Percentiles rank a stretch among this genome's conserved stretches.
Evolutionary conservation across 2,113 vertebrate genomes (phyloP).

Genomic region (Zosterops hypoxanthus): DNA sequence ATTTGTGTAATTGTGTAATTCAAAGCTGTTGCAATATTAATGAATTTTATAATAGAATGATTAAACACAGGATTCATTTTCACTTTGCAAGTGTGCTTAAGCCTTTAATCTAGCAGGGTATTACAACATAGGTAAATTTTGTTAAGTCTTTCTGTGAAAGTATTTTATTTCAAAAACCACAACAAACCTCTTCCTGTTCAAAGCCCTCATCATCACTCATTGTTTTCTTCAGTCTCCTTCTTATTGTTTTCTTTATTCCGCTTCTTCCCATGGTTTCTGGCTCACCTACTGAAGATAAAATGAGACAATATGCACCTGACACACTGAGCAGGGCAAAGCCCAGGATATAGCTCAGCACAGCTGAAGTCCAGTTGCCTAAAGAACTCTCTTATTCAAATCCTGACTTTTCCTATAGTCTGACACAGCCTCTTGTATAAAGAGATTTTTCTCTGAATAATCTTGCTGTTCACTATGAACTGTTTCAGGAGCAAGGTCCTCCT

Average conservation of each 20-base stretch:
- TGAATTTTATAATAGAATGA: conserved; percentile 48
- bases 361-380: not conserved
- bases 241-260: not conserved
- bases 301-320: not conserved
- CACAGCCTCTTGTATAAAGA: not conserved
- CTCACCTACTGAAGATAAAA: not conserved
- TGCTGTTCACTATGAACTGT: not conserved
- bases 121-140: conserved; percentile 1
- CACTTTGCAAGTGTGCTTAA: conserved; percentile 34
- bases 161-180: not conserved
- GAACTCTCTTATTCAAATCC: not conserved
- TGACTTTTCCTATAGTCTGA: not conserved
- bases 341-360: not conserved
- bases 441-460: not conserved
- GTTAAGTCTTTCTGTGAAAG: conserved; percentile 20
- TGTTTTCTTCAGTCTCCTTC: not conserved
- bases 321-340: not conserved
- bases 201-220: not conserved
- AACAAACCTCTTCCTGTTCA: not conserved
- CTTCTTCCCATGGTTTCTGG: not conserved
- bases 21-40: conserved; percentile 55
- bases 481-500: not conserved
- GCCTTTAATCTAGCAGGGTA: conserved; percentile 42
- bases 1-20: conserved; percentile 67
- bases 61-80: conserved; percentile 55